Evolutionary conservation across 2,797 vertebrate genomes (phyloP).

Genomic region (Halcyon smyrnensis): DNA sequence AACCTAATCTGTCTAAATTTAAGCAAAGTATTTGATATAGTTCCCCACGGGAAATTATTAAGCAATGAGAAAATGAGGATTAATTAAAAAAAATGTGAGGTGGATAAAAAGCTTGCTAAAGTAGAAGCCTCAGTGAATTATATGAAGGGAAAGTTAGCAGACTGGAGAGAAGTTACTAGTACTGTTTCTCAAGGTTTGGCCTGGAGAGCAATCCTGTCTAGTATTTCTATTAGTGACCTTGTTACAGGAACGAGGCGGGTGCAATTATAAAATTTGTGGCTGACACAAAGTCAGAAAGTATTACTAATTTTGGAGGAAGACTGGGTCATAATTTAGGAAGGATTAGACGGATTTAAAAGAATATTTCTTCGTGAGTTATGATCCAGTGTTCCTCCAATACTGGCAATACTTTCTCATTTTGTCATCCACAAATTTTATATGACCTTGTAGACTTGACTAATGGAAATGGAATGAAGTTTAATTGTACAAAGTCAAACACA

Average conservation of each 20-base stretch:
- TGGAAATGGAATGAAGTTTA: constrained; percentile 28
- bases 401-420: constrained; percentile 27
- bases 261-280: not conserved
- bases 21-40: not conserved
- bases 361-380: constrained; percentile 38
- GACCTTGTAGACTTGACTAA: constrained; percentile 35
- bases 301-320: not conserved
- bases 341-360: not conserved
- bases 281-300: not conserved
- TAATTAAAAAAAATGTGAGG: not conserved
- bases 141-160: not conserved
- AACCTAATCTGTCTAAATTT: constrained; percentile 20
- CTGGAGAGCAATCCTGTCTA: not conserved
- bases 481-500: constrained; percentile 24
- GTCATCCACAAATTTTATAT: constrained; percentile 13
- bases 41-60: constrained; percentile 6
- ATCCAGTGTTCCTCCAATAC: not conserved
- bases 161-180: not conserved
- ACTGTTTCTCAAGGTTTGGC: not conserved
- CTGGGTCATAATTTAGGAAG: constrained; percentile 1
- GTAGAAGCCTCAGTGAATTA: not conserved
- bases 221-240: constrained; percentile 9
- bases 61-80: constrained; percentile 3
- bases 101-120: not conserved
- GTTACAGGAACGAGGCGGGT: not conserved